phyloP scores from a whole-genome alignment of 2,888 invertebrate species.

The Suillia variegata region DNA sequence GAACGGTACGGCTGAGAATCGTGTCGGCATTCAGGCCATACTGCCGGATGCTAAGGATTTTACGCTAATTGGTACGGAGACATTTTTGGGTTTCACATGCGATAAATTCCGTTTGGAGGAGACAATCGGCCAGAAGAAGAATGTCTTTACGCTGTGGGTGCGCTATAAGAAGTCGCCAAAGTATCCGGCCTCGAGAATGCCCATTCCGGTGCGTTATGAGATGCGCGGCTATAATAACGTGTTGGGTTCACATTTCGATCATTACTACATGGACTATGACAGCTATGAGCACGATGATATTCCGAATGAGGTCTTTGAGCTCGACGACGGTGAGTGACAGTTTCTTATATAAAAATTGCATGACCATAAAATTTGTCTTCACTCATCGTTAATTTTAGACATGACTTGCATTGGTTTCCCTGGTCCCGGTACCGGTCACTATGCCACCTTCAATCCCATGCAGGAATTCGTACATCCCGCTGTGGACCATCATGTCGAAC shows the following conservation, averaged over 20 bases:
- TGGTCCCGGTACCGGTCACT: constrained; percentile 83
- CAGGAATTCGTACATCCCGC: constrained; percentile 81
- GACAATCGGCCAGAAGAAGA: constrained; percentile 77
- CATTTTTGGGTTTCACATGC: constrained; percentile 72
- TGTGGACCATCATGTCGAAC: constrained; percentile 76
- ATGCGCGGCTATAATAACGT: constrained; percentile 93
- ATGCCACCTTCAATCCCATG: constrained; percentile 91
- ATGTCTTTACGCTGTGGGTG: constrained; percentile 89
- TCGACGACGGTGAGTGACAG: constrained; percentile 66
- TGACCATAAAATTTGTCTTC: background rate
- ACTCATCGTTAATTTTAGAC: too few species aligned
- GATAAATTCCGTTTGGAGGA: constrained; percentile 79
- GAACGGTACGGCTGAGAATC: constrained; percentile 71
- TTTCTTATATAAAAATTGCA: background rate
- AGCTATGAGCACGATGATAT: constrained; percentile 71
- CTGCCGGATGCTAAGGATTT: constrained; percentile 83
- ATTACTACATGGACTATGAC: constrained; percentile 86
- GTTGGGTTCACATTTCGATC: constrained; percentile 95
- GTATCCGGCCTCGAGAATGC: constrained; percentile 61
- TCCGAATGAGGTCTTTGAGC: constrained; percentile 71
- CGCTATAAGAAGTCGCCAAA: constrained; percentile 70
- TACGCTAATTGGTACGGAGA: constrained; percentile 70
- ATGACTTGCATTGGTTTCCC: constrained; percentile 79
- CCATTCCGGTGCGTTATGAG: constrained; percentile 83
- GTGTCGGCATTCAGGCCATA: constrained; percentile 75